A percentile compares a stretch with the other conserved stretches of the same genome.
Evolutionary conservation across 2,888 invertebrate species (phyloP).

Genomic region (Meteorus cinctellus): DNA sequence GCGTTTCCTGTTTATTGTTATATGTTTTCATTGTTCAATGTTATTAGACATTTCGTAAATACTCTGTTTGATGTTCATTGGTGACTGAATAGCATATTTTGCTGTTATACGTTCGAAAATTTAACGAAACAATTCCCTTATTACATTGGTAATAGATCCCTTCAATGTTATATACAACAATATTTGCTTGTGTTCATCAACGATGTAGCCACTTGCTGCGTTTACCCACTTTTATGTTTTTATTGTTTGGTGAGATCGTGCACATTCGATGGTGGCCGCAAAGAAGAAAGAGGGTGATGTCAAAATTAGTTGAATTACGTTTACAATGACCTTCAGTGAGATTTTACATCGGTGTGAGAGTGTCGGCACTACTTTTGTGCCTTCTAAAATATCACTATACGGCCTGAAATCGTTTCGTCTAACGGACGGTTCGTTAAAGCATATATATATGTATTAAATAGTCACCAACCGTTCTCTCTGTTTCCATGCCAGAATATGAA

Average conservation of each 20-base stretch:
- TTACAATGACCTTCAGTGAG: conserved; percentile 22
- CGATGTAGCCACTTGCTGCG: neutral
- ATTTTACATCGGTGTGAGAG: conserved; percentile 33
- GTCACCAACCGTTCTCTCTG: conserved; percentile 8
- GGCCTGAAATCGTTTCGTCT: conserved; percentile 26
- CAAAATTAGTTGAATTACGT: conserved; percentile 31
- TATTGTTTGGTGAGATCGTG: conserved; percentile 3
- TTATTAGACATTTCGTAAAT: neutral
- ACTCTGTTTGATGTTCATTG: neutral
- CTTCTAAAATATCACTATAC: conserved; percentile 33
- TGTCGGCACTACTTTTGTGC: conserved; percentile 9
- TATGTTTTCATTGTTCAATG: neutral
- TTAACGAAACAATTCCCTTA: neutral
- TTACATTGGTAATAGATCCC: neutral
- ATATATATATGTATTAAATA: too few relatives aligned
- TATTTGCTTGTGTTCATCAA: neutral
- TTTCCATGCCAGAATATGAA: conserved; percentile 28
- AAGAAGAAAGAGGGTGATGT: neutral
- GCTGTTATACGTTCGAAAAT: neutral
- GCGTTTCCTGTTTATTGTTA: too few relatives aligned
- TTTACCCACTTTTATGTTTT: neutral
- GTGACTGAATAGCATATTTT: neutral
- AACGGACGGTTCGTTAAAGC: conserved; percentile 11
- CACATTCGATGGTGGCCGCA: neutral
- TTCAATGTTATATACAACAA: neutral